Conservation (phyloP, 2,113 vertebrate genomes). For the Gymnarchus niloticus region DNA sequence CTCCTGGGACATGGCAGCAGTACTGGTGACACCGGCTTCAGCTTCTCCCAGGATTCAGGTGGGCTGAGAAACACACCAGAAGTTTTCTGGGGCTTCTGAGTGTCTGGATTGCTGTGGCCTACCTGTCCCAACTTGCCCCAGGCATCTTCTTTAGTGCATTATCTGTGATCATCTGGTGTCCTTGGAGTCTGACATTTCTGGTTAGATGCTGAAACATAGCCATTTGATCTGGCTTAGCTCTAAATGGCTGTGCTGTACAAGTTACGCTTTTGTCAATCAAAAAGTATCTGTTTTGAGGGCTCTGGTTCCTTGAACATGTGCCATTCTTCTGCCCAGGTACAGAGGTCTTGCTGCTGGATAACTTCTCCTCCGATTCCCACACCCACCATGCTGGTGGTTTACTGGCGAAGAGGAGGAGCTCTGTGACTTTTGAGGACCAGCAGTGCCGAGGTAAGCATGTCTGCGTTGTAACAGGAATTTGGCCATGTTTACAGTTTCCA, state of each 20-base stretch:
- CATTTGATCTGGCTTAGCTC: neutral
- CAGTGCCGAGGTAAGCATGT: constrained; percentile 70
- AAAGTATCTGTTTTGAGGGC: neutral
- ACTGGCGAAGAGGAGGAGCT: constrained; percentile 77
- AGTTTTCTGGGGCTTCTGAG: neutral
- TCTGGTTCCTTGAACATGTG: neutral
- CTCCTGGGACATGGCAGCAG: constrained; percentile 84
- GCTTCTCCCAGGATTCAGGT: constrained; percentile 96
- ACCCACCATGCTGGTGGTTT: constrained; percentile 47
- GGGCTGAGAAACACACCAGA: constrained; percentile 25
- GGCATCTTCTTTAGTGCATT: too few relatives aligned
- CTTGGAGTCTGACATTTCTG: neutral
- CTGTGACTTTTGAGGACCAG: constrained; percentile 93
- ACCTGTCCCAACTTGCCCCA: neutral
- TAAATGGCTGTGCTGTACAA: neutral
- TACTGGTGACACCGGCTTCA: constrained; percentile 93
- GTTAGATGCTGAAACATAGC: neutral
- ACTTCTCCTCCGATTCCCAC: constrained; percentile 68
- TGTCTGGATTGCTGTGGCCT: neutral
- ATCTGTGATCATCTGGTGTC: neutral
- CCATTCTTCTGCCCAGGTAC: constrained; percentile 66
- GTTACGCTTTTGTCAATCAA: neutral
- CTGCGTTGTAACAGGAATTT: neutral
- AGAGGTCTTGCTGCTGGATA: constrained; percentile 89
- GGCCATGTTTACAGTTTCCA: neutral